phyloP scores from a whole-genome alignment of 2,797 vertebrate species.

The Labroides dimidiatus region DNA sequence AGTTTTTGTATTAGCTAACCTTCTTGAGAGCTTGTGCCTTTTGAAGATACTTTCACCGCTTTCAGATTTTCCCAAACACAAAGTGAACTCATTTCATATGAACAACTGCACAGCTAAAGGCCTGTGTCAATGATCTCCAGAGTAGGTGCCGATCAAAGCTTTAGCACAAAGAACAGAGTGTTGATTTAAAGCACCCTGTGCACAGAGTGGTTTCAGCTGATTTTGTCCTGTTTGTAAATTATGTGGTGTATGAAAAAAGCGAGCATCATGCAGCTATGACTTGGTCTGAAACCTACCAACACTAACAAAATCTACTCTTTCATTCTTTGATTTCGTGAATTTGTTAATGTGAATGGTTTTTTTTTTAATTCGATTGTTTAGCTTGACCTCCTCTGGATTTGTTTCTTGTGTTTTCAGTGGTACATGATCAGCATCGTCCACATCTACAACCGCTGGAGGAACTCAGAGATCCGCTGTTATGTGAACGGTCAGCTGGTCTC shows the following conservation, averaged over 20 bases:
- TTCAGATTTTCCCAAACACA: background rate
- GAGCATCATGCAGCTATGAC: too few relatives aligned
- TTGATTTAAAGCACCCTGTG: too few relatives aligned
- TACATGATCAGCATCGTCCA: constrained; percentile 99
- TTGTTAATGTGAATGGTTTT: too few relatives aligned
- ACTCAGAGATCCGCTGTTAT: constrained; percentile 98
- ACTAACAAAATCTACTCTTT: background rate
- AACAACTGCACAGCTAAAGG: too few relatives aligned
- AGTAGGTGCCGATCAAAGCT: too few relatives aligned
- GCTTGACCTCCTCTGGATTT: background rate
- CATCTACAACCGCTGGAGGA: constrained; percentile 99
- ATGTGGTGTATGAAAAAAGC: too few relatives aligned
- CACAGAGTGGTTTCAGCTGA: too few relatives aligned
- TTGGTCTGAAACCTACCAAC: background rate
- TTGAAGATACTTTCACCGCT: background rate
- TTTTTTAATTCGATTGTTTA: background rate
- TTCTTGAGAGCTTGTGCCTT: constrained; percentile 11
- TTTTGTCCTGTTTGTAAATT: too few relatives aligned
- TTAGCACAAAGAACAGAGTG: too few relatives aligned
- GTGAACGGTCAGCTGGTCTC: constrained; percentile 98
- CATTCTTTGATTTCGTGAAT: background rate
- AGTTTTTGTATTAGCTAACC: constrained; percentile 18
- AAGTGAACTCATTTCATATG: too few relatives aligned
- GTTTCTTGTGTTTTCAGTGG: constrained; percentile 84
- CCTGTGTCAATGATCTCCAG: too few relatives aligned